phyloP scores from a whole-genome alignment of 2,113 vertebrate genomes.

The Elaphurus davidianus region DNA sequence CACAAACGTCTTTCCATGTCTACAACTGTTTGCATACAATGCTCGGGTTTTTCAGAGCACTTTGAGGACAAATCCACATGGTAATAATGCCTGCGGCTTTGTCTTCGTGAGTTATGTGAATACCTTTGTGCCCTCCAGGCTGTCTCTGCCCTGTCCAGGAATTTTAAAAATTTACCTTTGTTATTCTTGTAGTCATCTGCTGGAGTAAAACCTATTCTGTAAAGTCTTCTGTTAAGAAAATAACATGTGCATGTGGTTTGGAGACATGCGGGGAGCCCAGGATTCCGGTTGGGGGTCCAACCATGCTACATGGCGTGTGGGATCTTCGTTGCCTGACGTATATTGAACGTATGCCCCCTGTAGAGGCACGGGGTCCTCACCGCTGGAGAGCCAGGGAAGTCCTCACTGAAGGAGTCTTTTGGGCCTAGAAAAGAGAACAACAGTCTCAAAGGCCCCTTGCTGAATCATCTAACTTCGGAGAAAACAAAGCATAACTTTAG shows the following conservation, averaged over 20 bases:
- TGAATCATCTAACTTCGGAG: too few species aligned
- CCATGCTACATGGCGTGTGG: neutral
- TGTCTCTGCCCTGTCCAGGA: neutral
- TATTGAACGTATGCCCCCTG: neutral
- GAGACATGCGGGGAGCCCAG: neutral
- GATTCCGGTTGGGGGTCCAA: neutral
- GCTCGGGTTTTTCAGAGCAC: rapidly evolving
- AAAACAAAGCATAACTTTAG: too few species aligned
- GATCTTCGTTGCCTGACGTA: neutral
- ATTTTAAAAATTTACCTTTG: neutral
- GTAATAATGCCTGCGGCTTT: rapidly evolving
- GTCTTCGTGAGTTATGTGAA: rapidly evolving
- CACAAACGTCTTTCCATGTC: neutral
- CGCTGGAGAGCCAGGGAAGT: neutral
- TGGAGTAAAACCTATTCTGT: neutral
- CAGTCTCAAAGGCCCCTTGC: too few species aligned
- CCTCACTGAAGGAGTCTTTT: too few species aligned
- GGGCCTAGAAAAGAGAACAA: too few species aligned
- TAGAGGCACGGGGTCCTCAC: neutral
- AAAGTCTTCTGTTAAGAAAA: neutral
- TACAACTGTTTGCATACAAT: neutral
- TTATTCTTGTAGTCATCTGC: neutral
- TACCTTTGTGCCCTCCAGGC: neutral
- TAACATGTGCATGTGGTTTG: neutral
- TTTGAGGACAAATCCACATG: neutral